A percentile compares a stretch with the other conserved stretches of the same genome.
Conservation (phyloP, 1,140 invertebrate species). For the Gerris buenoi region DNA sequence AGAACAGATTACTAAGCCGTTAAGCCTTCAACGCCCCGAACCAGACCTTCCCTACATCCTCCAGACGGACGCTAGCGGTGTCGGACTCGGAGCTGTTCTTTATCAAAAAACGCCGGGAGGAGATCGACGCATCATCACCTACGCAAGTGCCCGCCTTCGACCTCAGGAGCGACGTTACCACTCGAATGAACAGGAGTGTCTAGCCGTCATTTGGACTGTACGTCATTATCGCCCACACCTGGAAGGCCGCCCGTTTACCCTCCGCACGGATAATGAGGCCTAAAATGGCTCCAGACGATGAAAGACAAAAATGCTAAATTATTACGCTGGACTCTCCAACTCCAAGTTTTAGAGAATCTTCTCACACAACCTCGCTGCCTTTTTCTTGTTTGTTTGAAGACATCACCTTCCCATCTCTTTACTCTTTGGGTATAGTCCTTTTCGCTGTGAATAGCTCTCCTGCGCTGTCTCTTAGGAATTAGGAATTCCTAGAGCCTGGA, state of each 20-base stretch:
- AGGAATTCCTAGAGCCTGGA: too few species aligned
- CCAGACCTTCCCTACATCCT: not conserved
- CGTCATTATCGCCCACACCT: conserved; percentile 25
- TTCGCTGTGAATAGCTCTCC: too few species aligned
- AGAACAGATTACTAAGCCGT: too few species aligned
- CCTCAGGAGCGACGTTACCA: not conserved
- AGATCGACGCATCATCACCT: not conserved
- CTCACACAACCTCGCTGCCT: too few species aligned
- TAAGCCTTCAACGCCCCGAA: not conserved
- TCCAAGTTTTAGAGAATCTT: too few species aligned
- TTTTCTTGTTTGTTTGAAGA: too few species aligned
- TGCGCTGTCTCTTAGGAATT: too few species aligned
- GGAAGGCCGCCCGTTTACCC: conserved; percentile 15
- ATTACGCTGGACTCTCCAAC: not conserved
- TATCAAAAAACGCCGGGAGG: not conserved
- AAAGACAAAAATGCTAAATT: not conserved
- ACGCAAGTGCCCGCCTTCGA: not conserved
- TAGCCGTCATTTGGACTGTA: conserved; percentile 29
- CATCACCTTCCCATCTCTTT: too few species aligned
- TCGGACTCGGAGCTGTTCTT: not conserved
- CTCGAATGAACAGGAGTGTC: conserved; percentile 30
- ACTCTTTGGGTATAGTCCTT: too few species aligned
- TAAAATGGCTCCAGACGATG: not conserved
- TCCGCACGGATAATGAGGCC: not conserved
- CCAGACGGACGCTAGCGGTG: not conserved